A percentile compares a stretch with the other conserved stretches of the same genome.
Conservation (phyloP, 2,113 vertebrate genomes). For the Nyctibius bracteatus region DNA sequence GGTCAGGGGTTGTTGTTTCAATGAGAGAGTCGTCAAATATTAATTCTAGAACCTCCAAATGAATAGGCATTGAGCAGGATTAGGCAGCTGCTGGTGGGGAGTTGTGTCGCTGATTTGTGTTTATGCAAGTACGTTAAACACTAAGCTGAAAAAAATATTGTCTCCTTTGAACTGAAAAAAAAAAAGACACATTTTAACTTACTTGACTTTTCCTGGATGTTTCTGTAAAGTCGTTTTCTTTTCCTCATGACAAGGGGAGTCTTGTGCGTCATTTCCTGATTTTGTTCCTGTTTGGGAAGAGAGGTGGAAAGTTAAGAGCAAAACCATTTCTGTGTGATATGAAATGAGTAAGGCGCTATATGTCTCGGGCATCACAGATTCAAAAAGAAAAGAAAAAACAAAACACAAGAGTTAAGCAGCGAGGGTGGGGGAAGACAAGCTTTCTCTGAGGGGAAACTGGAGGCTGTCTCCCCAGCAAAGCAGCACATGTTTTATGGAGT, state of each 20-base stretch:
- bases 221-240: conserved; percentile 73
- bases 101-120: conserved; percentile 72
- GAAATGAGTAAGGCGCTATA: not conserved
- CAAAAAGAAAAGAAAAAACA: not conserved
- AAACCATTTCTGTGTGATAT: not conserved
- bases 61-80: conserved; percentile 76
- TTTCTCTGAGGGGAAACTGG: conserved; percentile 32
- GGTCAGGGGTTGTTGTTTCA: conserved; percentile 82
- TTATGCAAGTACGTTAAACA: conserved; percentile 68
- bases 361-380: not conserved
- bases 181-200: conserved; percentile 70
- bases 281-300: conserved; percentile 67
- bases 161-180: conserved; percentile 41
- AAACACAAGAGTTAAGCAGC: not conserved
- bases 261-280: conserved; percentile 74
- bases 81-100: conserved; percentile 70
- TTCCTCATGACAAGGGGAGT: conserved; percentile 71
- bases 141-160: conserved; percentile 52
- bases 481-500: conserved; percentile 48
- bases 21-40: conserved; percentile 85
- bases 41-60: conserved; percentile 79
- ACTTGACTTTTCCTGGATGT: conserved; percentile 74
- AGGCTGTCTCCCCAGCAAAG: conserved; percentile 9
- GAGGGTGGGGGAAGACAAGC: not conserved
- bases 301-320: conserved; percentile 15